Conservation (phyloP, 2,113 vertebrate species). For the Clarias batrachus region DNA sequence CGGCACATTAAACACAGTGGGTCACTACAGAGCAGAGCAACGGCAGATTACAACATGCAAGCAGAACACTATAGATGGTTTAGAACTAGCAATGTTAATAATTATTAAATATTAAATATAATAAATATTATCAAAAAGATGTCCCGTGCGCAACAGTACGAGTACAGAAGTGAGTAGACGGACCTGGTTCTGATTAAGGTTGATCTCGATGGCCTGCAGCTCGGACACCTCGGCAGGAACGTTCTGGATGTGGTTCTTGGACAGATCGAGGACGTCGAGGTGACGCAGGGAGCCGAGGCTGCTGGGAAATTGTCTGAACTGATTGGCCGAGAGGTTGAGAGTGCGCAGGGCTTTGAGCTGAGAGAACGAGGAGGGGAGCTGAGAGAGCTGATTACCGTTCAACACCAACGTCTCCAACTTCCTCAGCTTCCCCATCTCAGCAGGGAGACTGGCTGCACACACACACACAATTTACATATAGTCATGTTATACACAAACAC, state of each 20-base stretch:
- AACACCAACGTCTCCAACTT: slow-evolving; percentile 90
- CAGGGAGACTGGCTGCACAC: slow-evolving; percentile 76
- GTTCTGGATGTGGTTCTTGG: slow-evolving; percentile 86
- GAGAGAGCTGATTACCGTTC: slow-evolving; percentile 83
- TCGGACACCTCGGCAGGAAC: slow-evolving; percentile 82
- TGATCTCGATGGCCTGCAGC: slow-evolving; percentile 93
- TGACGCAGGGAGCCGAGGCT: slow-evolving; percentile 84
- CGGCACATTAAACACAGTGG: neutral
- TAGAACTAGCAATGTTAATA: neutral
- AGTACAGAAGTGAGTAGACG: neutral
- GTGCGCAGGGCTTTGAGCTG: slow-evolving; percentile 87
- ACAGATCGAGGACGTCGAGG: slow-evolving; percentile 91
- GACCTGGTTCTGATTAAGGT: slow-evolving; percentile 99
- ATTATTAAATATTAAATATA: neutral
- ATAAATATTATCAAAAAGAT: neutral
- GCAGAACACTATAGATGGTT: neutral
- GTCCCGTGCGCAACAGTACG: neutral
- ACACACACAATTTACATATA: neutral
- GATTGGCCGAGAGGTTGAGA: slow-evolving; percentile 87
- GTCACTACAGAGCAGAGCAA: neutral
- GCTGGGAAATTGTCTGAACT: slow-evolving; percentile 79
- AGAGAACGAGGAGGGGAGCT: slow-evolving; percentile 78
- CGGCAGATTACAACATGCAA: neutral
- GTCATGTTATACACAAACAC: neutral
- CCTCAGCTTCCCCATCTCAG: slow-evolving; percentile 88